Percentiles rank a stretch among this genome's conserved stretches.
Evolutionary conservation across 1,140 invertebrate species (phyloP).

Genomic region (Pseudoatta argentina): DNA sequence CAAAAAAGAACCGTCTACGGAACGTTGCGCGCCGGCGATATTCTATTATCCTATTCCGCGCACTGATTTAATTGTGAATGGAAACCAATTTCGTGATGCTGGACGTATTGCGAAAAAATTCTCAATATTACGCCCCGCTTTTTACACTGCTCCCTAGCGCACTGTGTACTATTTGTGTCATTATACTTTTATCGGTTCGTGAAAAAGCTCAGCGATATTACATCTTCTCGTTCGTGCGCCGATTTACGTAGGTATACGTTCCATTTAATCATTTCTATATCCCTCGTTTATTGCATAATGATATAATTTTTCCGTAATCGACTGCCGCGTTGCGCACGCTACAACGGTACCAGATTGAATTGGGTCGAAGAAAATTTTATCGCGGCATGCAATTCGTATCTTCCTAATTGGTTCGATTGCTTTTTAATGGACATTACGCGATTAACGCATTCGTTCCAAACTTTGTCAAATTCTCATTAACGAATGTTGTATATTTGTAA

Average conservation of each 20-base stretch:
- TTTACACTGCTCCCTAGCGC: not conserved
- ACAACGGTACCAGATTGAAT: not conserved
- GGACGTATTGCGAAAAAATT: constrained; percentile 37
- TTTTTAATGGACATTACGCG: constrained; percentile 16
- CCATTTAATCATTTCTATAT: constrained; percentile 31
- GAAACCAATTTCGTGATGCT: constrained; percentile 42
- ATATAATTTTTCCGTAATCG: constrained; percentile 35
- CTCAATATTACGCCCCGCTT: constrained; percentile 8
- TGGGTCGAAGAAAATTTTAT: constrained; percentile 1
- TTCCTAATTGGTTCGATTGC: constrained; percentile 9
- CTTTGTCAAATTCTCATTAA: constrained; percentile 15
- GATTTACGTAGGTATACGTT: not conserved
- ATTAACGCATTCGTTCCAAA: constrained; percentile 3
- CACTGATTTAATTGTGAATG: constrained; percentile 56
- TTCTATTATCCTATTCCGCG: constrained; percentile 44
- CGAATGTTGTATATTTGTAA: not conserved
- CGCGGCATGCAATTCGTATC: not conserved
- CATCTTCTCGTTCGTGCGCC: not conserved
- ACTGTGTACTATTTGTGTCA: constrained; percentile 32
- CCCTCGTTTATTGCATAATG: constrained; percentile 19
- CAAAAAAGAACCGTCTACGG: constrained; percentile 28
- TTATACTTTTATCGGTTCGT: constrained; percentile 48
- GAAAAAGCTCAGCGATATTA: constrained; percentile 8
- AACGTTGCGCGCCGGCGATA: constrained; percentile 21
- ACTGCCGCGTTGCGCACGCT: no score